These are phyloP conservation scores for Cyphomyrus discorhynchus DNA, from an alignment of 2,113 vertebrate species.

Conservation along the genomic window DNA sequence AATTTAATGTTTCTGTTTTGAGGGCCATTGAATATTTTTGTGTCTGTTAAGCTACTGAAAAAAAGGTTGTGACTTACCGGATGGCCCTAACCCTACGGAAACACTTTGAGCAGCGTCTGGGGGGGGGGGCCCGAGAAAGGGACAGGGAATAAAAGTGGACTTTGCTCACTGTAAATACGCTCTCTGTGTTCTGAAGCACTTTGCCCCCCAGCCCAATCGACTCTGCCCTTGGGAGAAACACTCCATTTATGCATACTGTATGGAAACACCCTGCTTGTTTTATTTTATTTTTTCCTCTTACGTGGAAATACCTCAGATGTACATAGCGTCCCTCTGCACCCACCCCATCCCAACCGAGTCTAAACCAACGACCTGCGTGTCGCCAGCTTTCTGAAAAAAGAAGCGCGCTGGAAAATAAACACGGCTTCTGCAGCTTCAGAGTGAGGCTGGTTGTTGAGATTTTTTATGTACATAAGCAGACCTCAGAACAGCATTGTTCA, in stretches of 20 bases:
- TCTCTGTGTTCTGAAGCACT: conserved; percentile 65
- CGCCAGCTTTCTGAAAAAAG: conserved; percentile 24
- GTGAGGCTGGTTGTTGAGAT: conserved; percentile 27
- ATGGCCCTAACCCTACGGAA: conserved; percentile 37
- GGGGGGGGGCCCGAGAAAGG: conserved; percentile 24
- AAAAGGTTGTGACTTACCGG: conserved; percentile 30
- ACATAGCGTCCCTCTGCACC: conserved; percentile 27
- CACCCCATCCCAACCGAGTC: background rate
- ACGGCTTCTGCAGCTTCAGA: conserved; percentile 19
- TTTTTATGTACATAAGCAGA: conserved; percentile 44
- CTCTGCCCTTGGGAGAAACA: conserved; percentile 46
- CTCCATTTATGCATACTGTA: conserved; percentile 60
- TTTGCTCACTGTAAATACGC: conserved; percentile 62
- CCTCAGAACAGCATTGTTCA: conserved; percentile 27
- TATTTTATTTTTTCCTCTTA: conserved; percentile 18
- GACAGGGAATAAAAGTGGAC: conserved; percentile 22
- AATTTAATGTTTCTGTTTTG: conserved; percentile 15
- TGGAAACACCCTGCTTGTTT: conserved; percentile 49
- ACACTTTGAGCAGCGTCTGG: conserved; percentile 27
- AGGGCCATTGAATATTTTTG: conserved; percentile 30
- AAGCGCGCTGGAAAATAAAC: conserved; percentile 11
- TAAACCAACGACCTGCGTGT: background rate
- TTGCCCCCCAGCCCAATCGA: conserved; percentile 39
- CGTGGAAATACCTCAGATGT: conserved; percentile 68
- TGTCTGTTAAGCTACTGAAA: conserved; percentile 39